Evolutionary conservation across 2,797 vertebrate species (phyloP).

Genomic region (Arremon aurantiirostris): DNA sequence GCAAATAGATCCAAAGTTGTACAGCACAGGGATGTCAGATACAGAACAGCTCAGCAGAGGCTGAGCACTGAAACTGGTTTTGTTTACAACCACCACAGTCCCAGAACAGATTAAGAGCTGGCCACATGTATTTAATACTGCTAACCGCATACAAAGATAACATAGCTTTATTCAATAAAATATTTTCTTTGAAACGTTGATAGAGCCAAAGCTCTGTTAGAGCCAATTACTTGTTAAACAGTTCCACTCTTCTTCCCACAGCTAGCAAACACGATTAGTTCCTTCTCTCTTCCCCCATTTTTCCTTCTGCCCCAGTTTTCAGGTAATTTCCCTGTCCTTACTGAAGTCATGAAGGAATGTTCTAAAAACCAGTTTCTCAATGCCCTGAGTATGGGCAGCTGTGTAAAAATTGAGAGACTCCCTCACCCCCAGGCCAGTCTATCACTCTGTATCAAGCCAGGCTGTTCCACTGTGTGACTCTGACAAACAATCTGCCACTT

Average conservation of each 20-base stretch:
- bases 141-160: neutral
- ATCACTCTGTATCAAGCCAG: neutral
- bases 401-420: neutral
- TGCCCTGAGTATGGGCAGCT: fast-evolving
- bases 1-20: neutral
- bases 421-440: neutral
- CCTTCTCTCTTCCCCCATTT: neutral
- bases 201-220: neutral
- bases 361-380: neutral
- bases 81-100: neutral
- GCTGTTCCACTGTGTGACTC: neutral
- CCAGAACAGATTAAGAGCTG: neutral
- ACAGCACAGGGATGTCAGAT: neutral
- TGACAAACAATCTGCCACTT: conserved; percentile 5
- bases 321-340: neutral
- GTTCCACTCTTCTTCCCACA: neutral
- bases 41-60: neutral
- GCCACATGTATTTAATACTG: neutral
- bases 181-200: neutral
- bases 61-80: neutral
- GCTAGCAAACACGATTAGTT: neutral
- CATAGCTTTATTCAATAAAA: neutral
- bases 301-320: neutral
- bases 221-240: neutral
- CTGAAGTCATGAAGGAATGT: neutral